These are phyloP conservation scores for Oceanites oceanicus DNA, from an alignment of 2,113 vertebrate species.

Conservation along the genomic window DNA sequence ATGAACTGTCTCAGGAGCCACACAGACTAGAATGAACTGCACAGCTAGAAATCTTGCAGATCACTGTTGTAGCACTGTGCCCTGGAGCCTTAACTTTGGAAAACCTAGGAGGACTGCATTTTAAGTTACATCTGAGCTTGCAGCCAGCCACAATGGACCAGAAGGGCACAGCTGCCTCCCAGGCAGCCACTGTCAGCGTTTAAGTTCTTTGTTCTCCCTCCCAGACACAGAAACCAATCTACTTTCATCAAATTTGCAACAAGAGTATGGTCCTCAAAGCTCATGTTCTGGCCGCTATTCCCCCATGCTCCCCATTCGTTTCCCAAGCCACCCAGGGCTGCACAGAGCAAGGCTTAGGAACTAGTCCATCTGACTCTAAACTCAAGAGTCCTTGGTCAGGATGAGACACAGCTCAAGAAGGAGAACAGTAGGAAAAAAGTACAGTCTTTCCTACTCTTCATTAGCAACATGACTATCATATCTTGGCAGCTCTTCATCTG, in stretches of 20 bases:
- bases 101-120: background rate
- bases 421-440: background rate
- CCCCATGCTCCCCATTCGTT: background rate
- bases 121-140: background rate
- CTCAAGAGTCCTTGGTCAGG: background rate
- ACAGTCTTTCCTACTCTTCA: background rate
- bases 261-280: background rate
- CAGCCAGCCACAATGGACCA: background rate
- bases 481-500: background rate
- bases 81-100: background rate
- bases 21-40: background rate
- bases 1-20: background rate
- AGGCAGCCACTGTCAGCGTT: background rate
- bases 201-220: background rate
- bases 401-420: background rate
- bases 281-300: background rate
- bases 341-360: background rate
- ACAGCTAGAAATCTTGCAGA: background rate
- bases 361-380: background rate
- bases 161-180: background rate
- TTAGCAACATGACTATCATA: fast-evolving
- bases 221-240: background rate
- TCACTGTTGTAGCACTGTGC: background rate
- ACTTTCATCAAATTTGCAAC: background rate
- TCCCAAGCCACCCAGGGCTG: background rate